Conservation (phyloP, 2,797 vertebrate species). For the Acanthopagrus latus region DNA sequence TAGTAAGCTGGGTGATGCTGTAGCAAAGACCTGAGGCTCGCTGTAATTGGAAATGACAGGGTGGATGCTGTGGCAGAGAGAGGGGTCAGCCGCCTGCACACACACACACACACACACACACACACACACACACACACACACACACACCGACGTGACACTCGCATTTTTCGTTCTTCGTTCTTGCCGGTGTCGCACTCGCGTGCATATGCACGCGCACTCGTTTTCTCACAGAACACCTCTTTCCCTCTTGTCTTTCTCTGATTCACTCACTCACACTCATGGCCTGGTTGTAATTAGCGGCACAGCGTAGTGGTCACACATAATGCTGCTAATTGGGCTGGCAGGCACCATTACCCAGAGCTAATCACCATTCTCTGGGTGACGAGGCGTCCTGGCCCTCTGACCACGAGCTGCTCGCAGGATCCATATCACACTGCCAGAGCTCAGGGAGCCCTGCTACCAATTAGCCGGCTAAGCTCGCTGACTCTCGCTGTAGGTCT, state of each 20-base stretch:
- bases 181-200: conserved; percentile 17
- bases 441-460: conserved; percentile 59
- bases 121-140: conserved; percentile 16
- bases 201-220: neutral
- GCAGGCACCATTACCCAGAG: conserved; percentile 81
- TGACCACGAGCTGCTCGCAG: conserved; percentile 73
- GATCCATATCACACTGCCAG: conserved; percentile 67
- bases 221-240: conserved; percentile 29
- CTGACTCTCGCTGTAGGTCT: conserved; percentile 22
- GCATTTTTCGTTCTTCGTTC: conserved; percentile 15
- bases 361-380: conserved; percentile 81
- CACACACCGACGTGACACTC: neutral
- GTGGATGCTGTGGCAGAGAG: conserved; percentile 49
- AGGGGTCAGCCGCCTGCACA: conserved; percentile 45
- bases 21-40: conserved; percentile 57
- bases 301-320: conserved; percentile 78
- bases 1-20: conserved; percentile 60
- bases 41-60: conserved; percentile 77
- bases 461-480: conserved; percentile 73
- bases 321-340: conserved; percentile 81
- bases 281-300: conserved; percentile 78
- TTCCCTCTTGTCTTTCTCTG: conserved; percentile 29
- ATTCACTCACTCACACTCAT: conserved; percentile 45
- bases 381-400: conserved; percentile 70
- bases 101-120: neutral